Conservation (phyloP, 2,888 invertebrate genomes). For the Mimas tiliae region DNA sequence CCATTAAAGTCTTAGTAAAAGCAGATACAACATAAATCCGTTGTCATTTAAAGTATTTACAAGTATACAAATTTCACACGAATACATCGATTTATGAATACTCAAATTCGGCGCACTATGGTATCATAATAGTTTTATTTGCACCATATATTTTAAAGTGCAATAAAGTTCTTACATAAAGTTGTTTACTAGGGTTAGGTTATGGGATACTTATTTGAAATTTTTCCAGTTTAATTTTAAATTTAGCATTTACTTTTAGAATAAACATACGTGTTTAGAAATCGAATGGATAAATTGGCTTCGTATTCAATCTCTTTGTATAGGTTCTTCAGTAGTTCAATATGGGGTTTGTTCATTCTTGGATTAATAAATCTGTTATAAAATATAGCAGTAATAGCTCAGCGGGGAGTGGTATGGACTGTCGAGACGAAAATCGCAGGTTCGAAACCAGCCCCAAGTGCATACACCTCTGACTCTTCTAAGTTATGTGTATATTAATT, state of each 20-base stretch:
- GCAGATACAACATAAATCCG: neutral
- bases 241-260: constrained; percentile 13
- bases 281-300: neutral
- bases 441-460: too few relatives aligned
- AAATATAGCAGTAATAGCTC: too few relatives aligned
- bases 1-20: constrained; percentile 20
- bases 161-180: constrained; percentile 28
- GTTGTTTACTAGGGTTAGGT: constrained; percentile 22
- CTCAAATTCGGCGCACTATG: constrained; percentile 21
- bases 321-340: neutral
- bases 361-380: neutral
- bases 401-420: too few relatives aligned
- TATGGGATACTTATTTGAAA: constrained; percentile 25
- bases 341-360: neutral
- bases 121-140: constrained; percentile 26
- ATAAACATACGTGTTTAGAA: constrained; percentile 25
- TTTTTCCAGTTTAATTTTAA: constrained; percentile 15
- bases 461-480: too few relatives aligned
- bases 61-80: constrained; percentile 20
- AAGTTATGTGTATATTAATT: too few relatives aligned
- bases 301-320: constrained; percentile 13
- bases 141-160: constrained; percentile 20
- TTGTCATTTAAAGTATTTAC: constrained; percentile 13
- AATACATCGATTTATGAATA: constrained; percentile 21
- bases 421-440: too few relatives aligned